Conservation (phyloP, 1,140 invertebrate species). For the Papilio polytes region DNA sequence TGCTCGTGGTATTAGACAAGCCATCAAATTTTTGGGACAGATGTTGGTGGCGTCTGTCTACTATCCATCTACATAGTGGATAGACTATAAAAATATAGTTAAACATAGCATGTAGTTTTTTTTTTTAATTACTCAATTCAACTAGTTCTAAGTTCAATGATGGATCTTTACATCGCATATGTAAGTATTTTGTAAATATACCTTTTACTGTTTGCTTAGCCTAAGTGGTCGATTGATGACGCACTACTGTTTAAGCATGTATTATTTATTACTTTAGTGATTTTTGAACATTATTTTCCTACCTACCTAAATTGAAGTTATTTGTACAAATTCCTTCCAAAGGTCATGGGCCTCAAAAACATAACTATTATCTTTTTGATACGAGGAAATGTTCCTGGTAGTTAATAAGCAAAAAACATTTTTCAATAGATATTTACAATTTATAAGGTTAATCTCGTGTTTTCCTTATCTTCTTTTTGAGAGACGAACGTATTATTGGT, state of each 20-base stretch:
- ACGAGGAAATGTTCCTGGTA: background rate
- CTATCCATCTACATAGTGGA: too few species aligned
- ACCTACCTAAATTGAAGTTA: background rate
- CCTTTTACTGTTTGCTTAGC: constrained; percentile 4
- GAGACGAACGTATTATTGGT: background rate
- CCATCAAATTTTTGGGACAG: too few species aligned
- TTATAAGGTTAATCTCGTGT: constrained; percentile 3
- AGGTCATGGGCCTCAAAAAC: background rate
- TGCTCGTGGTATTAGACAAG: too few species aligned
- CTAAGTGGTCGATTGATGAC: constrained; percentile 24
- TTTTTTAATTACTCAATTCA: background rate
- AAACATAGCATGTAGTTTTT: background rate
- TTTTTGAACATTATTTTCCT: background rate
- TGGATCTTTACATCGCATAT: background rate
- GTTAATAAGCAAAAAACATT: background rate
- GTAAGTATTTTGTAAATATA: constrained; percentile 34
- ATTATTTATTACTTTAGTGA: constrained; percentile 1
- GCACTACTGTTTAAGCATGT: constrained; percentile 27
- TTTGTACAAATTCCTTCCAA: background rate
- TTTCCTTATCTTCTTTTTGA: background rate
- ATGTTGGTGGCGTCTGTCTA: too few species aligned
- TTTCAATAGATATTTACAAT: background rate
- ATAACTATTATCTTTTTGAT: background rate
- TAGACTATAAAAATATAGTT: background rate
- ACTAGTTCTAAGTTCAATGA: background rate